phyloP scores from a whole-genome alignment of 2,888 invertebrate species.

The Bombyx huttoni region DNA sequence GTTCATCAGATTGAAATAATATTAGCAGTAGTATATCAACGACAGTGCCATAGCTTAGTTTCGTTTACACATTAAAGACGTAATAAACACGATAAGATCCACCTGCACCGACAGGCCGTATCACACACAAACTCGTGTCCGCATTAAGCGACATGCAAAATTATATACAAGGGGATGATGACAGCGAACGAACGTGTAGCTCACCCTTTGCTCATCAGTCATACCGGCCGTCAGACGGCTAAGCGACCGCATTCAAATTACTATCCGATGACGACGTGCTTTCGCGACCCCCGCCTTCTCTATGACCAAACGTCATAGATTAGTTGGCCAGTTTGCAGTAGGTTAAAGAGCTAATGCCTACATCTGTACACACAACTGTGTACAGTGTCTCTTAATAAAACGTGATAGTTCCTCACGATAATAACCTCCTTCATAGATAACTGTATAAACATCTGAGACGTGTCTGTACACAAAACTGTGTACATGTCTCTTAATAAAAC shows the following conservation, averaged over 20 bases:
- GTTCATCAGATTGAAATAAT: too few relatives aligned
- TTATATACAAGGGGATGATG: slow-evolving; percentile 48
- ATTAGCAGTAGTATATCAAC: too few relatives aligned
- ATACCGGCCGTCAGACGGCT: slow-evolving; percentile 58
- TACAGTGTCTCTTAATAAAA: not conserved
- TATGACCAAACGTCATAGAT: slow-evolving; percentile 24
- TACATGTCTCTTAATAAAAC: not conserved
- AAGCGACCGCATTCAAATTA: slow-evolving; percentile 72
- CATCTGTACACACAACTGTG: not conserved
- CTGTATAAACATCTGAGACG: too few relatives aligned
- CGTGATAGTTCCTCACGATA: too few relatives aligned
- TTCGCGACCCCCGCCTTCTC: slow-evolving; percentile 61
- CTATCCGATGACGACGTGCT: slow-evolving; percentile 67
- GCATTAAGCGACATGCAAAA: slow-evolving; percentile 49
- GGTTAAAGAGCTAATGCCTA: too few relatives aligned
- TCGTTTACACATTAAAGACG: slow-evolving; percentile 3
- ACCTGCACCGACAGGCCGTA: slow-evolving; percentile 11
- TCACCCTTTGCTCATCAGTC: slow-evolving; percentile 70
- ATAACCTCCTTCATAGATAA: too few relatives aligned
- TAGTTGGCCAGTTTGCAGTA: not conserved
- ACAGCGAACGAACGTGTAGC: slow-evolving; percentile 55
- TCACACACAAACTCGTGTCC: slow-evolving; percentile 38
- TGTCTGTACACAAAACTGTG: not conserved
- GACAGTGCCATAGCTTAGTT: too few relatives aligned
- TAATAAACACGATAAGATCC: slow-evolving; percentile 7